These are phyloP conservation scores for Cheirogaleus medius DNA, from an alignment of 2,113 vertebrate species.

Conservation along the genomic window DNA sequence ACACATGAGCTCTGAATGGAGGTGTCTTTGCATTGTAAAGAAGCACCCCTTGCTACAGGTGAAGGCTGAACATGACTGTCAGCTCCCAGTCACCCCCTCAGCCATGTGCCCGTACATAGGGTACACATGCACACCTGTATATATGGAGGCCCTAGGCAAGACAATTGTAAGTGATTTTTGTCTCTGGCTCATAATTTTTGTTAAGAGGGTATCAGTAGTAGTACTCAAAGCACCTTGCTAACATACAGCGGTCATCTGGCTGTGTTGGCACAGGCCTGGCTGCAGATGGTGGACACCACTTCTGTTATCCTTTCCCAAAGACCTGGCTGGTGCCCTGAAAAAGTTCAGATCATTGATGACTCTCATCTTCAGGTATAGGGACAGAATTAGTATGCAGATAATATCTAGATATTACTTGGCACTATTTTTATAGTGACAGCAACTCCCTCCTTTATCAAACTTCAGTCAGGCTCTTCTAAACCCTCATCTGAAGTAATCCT, in stretches of 20 bases:
- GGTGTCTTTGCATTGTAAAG: background rate
- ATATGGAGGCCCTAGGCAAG: background rate
- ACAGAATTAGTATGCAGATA: background rate
- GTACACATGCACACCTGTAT: background rate
- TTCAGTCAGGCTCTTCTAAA: no score
- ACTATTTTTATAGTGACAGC: background rate
- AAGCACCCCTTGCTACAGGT: background rate
- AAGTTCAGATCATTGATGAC: background rate
- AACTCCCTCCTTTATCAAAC: no score
- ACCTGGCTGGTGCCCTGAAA: background rate
- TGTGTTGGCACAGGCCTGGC: background rate
- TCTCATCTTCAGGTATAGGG: background rate
- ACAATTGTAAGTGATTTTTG: background rate
- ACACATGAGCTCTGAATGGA: background rate
- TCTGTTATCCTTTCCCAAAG: background rate
- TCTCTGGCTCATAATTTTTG: background rate
- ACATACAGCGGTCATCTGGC: background rate
- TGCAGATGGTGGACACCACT: background rate
- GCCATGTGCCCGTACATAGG: background rate
- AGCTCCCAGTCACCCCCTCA: background rate
- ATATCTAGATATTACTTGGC: background rate
- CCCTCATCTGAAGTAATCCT: no score
- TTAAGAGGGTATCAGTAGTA: background rate
- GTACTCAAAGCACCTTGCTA: background rate
- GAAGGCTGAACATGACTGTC: background rate